Evolutionary conservation across 2,888 invertebrate genomes (phyloP), one percentile per base, ranked within the genome.

Genomic region (Andrena haemorrhoa): DNA sequence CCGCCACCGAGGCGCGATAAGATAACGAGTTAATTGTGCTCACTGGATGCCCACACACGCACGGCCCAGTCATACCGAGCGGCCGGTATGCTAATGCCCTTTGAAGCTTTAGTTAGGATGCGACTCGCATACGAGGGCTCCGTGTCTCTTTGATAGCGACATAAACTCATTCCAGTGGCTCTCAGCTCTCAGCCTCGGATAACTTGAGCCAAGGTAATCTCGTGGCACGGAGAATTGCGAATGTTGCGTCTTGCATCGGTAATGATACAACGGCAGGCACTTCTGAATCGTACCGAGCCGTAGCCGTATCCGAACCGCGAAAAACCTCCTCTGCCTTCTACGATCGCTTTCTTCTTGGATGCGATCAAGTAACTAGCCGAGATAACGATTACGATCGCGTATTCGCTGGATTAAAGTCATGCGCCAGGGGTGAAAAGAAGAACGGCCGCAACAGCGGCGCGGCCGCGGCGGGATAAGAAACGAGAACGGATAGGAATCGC

Each of bases 1-100:
- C 88, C 87, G 91, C 90, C 91, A 91, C 91, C 91, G 89, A 87
- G 88, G 80, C 89, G 89, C 93, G 94, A 94, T 94, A 93, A 93
- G 94, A 93, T 94, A 93, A 93, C 93, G 93, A 93, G 94, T 94
- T 94, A 94, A 94, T 94, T 94, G 94, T 93, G 93, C 93, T 92
- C 92, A 91, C 92, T 92, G 91, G 89, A 89, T 93, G 93, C 93
- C 92, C 93, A 93, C 93, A 93, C 93, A 92, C 92, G 91, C 93
- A 90, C 90, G 87, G 78, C 85, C 91, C 91, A 91, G 92, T 92
- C 92, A 91, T 92, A 93, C 89, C 89, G 88, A 79, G 86, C 90
- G 91, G 91, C 91, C 92, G 91, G 93, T 94, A 93, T 93, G 94
- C 93, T 93, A 94, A 94, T 94, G 92, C 86, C 90, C 91, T 91